Conservation (phyloP, 1,140 invertebrate genomes). For the Spodoptera frugiperda region DNA sequence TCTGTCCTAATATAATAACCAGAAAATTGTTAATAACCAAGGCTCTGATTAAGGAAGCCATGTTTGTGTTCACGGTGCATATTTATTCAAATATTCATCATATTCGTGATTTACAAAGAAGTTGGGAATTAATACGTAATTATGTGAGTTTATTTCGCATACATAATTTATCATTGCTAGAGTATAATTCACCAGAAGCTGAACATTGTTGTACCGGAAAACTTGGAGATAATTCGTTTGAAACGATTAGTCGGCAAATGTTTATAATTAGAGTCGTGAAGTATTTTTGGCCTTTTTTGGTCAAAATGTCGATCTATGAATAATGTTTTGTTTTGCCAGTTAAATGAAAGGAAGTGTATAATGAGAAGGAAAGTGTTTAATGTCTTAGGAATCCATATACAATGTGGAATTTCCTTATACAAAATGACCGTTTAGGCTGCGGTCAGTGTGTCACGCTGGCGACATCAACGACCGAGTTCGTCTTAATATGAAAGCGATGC, state of each 20-base stretch:
- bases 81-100: slow-evolving; percentile 48
- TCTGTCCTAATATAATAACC: slow-evolving; percentile 28
- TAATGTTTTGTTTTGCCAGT: background rate
- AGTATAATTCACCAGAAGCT: slow-evolving; percentile 50
- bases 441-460: slow-evolving; percentile 36
- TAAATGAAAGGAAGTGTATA: background rate
- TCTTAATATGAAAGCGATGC: background rate
- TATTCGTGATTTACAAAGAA: slow-evolving; percentile 51
- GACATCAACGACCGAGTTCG: slow-evolving; percentile 7
- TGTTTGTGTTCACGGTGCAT: slow-evolving; percentile 43
- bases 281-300: background rate
- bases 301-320: background rate
- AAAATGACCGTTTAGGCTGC: slow-evolving; percentile 2
- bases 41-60: slow-evolving; percentile 49
- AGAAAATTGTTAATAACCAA: slow-evolving; percentile 41
- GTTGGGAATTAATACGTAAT: slow-evolving; percentile 46
- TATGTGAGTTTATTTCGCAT: slow-evolving; percentile 46
- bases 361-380: slow-evolving; percentile 29
- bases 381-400: background rate
- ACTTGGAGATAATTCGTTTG: slow-evolving; percentile 29
- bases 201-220: slow-evolving; percentile 41
- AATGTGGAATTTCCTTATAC: slow-evolving; percentile 33
- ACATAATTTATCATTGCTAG: slow-evolving; percentile 39
- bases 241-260: slow-evolving; percentile 21
- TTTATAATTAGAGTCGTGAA: slow-evolving; percentile 19